These are phyloP conservation scores for Montipora capricornis DNA, from an alignment of 64 coral and sea anemone species.

Conservation along the genomic window DNA sequence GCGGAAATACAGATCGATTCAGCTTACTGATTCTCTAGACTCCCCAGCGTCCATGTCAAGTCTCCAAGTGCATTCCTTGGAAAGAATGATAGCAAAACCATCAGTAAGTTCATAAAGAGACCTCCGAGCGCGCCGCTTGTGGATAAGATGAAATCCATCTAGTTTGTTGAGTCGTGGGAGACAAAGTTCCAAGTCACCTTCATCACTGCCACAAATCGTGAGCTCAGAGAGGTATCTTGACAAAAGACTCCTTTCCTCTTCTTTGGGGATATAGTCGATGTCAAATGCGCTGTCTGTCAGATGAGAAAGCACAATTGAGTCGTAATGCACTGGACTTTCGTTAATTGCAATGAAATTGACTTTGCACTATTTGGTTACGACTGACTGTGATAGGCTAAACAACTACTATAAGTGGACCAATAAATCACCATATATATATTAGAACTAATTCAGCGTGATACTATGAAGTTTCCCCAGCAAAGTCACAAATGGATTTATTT, in stretches of 20 bases:
- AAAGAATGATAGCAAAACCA: neutral
- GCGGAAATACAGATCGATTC: too few species aligned
- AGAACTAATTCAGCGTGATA: too few species aligned
- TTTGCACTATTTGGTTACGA: too few species aligned
- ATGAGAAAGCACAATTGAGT: neutral
- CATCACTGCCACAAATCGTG: neutral
- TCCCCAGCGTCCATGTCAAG: neutral
- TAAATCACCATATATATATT: too few species aligned
- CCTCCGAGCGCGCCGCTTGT: neutral
- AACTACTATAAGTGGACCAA: too few species aligned
- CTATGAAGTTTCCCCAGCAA: too few species aligned
- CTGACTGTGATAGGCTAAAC: too few species aligned
- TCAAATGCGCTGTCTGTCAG: neutral
- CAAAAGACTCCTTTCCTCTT: neutral
- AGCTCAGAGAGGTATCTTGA: neutral
- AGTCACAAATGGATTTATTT: too few species aligned
- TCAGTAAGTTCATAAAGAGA: neutral
- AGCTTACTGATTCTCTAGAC: constrained; percentile 8
- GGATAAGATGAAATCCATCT: neutral
- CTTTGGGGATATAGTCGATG: neutral
- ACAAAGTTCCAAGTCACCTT: neutral
- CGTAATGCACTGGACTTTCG: too few species aligned
- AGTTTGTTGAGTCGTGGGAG: neutral
- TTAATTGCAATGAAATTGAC: too few species aligned
- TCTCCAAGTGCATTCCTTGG: neutral